Conservation (phyloP, 2,888 invertebrate species). For the Hermodice carunculata region DNA sequence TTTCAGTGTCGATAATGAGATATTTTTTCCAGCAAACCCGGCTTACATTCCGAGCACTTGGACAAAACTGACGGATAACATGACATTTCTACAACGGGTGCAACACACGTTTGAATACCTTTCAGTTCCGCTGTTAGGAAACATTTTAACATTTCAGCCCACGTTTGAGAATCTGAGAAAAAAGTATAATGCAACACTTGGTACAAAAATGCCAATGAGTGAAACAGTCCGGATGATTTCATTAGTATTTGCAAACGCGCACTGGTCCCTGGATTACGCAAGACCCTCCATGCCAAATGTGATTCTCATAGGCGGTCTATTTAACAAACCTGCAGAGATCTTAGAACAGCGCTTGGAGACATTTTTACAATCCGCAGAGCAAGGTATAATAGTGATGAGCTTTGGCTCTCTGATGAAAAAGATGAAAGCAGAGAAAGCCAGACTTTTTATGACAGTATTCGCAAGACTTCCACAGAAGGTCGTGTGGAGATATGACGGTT, state of each 20-base stretch:
- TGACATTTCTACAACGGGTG: no score
- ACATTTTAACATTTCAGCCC: no score
- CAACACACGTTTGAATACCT: no score
- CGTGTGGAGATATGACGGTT: slow-evolving; percentile 47
- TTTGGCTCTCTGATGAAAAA: slow-evolving; percentile 35
- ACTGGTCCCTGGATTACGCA: slow-evolving; percentile 9
- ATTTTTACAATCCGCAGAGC: slow-evolving; percentile 8
- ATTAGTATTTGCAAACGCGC: slow-evolving; percentile 11
- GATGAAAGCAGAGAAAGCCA: slow-evolving; percentile 23
- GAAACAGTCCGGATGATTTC: no score
- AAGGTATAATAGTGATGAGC: slow-evolving; percentile 37
- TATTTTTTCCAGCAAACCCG: neutral
- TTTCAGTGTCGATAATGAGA: slow-evolving; percentile 5
- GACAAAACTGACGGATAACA: no score
- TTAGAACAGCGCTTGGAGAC: neutral
- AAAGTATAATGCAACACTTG: no score
- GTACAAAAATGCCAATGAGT: no score
- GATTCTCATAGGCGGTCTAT: slow-evolving; percentile 9
- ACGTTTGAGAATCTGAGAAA: no score
- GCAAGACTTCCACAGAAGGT: slow-evolving; percentile 61
- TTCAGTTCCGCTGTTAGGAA: no score
- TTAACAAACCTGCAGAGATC: neutral
- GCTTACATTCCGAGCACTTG: no score
- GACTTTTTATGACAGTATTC: slow-evolving; percentile 61
- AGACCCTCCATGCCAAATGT: slow-evolving; percentile 16